phyloP scores from a whole-genome alignment of 2,113 vertebrate species.

The Ramphastos sulfuratus region DNA sequence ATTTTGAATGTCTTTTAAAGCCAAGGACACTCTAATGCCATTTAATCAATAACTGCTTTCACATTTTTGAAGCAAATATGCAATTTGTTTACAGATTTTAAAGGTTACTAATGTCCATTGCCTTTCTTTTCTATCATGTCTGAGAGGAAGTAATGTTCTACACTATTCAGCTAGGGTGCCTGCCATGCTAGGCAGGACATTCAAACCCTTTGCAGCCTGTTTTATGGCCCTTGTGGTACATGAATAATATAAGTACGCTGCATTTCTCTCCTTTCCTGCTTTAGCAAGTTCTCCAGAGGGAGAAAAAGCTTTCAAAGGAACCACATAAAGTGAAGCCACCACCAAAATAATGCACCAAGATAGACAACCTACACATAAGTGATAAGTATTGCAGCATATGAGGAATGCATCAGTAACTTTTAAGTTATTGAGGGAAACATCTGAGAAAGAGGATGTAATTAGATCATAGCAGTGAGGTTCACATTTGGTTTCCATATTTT shows the following conservation, averaged over 20 bases:
- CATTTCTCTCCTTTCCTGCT: neutral
- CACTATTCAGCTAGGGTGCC: neutral
- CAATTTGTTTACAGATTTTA: slow-evolving; percentile 53
- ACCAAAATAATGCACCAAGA: slow-evolving; percentile 13
- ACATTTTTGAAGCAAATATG: slow-evolving; percentile 26
- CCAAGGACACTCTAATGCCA: slow-evolving; percentile 40
- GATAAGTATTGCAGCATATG: slow-evolving; percentile 7
- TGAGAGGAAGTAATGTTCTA: neutral
- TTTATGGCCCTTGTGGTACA: neutral
- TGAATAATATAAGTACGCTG: neutral
- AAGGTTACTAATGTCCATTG: slow-evolving; percentile 16
- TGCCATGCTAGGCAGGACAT: neutral
- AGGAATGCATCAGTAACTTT: slow-evolving; percentile 44
- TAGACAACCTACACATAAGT: neutral
- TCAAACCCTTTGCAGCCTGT: neutral
- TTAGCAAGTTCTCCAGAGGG: neutral
- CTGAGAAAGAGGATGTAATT: slow-evolving; percentile 64
- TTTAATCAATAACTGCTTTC: slow-evolving; percentile 69
- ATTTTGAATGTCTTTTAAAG: slow-evolving; percentile 70
- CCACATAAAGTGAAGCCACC: neutral
- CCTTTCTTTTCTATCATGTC: slow-evolving; percentile 1
- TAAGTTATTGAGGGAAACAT: slow-evolving; percentile 61
- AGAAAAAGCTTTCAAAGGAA: neutral
- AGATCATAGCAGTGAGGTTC: slow-evolving; percentile 47
- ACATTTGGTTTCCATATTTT: slow-evolving; percentile 75